Base-by-base conservation (phyloP, 2,113 vertebrate species). In the Elaphurus davidianus region DNA sequence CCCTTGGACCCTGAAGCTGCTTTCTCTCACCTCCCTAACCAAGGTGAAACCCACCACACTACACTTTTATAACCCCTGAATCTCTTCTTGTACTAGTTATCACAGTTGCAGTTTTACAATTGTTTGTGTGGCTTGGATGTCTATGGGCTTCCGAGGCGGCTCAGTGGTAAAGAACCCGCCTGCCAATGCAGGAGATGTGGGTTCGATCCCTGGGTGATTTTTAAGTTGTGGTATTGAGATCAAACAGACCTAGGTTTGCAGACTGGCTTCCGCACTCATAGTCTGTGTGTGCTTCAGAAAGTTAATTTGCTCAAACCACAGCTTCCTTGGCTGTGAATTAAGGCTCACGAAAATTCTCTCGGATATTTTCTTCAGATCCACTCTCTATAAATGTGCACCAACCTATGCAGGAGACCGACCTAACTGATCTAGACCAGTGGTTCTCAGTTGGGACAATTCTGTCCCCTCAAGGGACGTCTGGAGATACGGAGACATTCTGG, bases 171-270 rank as follows among this genome's bases (percentile, higher is more conserved):
- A 76, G 71, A 76, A 76, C 21, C 71, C 0, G 12, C 12, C 71
- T 43, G 23, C 23, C 71, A 27, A 3, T 4, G 40, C 23, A 76
- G 36, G 40, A 27, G 36, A 40, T 4, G 11, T 27, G 40, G 71
- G 71, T 27, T 43, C 0, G 11, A 76, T 3, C 36, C 23, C 40
- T 76, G 23, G 71, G 67, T 71, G 67, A 71, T 23, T 71, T 36
- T 71, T 71, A 71, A 90, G 82, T 84, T 91, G 87, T 95, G 87
- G 79, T 87, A n/a, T 25, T 93, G 92, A 96, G 92, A 59, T 96
- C 92, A 95, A 78, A 91, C 82, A 98, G 86, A 93, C 64, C 36
- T n/a, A 89, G 50, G 82, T 84, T 89, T 98, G 78, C 83, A 96
- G 87, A 95, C 62, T 94, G 85, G 21, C 50, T 93, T 81, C 78